These are phyloP conservation scores for Anniella stebbinsi DNA, from an alignment of 2,797 vertebrate species.

Conservation along the genomic window DNA sequence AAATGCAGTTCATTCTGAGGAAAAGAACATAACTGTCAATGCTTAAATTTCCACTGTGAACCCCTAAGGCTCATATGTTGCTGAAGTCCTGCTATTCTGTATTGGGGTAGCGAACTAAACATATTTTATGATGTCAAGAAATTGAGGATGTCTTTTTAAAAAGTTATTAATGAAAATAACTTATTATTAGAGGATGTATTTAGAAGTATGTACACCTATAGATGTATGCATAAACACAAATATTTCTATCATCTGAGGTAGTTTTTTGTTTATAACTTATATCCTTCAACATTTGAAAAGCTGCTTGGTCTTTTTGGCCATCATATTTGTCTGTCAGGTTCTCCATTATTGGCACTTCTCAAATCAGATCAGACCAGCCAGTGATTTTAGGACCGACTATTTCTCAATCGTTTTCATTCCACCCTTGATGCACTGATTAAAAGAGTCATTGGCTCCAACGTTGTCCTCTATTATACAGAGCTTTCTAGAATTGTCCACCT, in stretches of 20 bases:
- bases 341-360: not conserved
- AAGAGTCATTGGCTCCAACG: not conserved
- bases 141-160: too few species aligned
- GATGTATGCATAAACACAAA: not conserved
- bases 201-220: not conserved
- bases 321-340: not conserved
- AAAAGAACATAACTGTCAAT: not conserved
- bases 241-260: not conserved
- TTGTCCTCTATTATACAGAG: not conserved
- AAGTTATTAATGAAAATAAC: too few species aligned
- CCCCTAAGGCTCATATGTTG: not conserved
- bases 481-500: not conserved
- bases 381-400: not conserved
- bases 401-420: not conserved
- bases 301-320: not conserved
- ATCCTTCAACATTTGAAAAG: not conserved
- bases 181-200: not conserved
- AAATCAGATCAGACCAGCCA: not conserved
- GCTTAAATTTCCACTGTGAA: not conserved
- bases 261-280: not conserved
- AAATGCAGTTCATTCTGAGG: conserved; percentile 19
- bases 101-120: conserved; percentile 17
- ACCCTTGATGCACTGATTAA: conserved; percentile 14
- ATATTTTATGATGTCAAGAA: not conserved
- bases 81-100: not conserved